Percentiles rank a stretch among this genome's conserved stretches.
These are phyloP conservation scores for Sorex fumeus DNA, from an alignment of 2,113 vertebrate species.

Conservation along the genomic window DNA sequence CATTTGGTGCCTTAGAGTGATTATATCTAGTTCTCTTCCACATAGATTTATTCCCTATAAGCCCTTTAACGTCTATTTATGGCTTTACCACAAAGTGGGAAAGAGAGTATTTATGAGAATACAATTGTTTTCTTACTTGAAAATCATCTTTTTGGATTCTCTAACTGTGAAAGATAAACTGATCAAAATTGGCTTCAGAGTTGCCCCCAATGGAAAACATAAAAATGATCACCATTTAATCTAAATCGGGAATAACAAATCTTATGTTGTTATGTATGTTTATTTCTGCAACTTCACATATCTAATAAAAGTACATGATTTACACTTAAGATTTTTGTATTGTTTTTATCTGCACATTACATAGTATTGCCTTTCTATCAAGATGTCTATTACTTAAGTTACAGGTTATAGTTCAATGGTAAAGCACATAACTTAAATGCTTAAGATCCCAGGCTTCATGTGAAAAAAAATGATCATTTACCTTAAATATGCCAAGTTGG, in stretches of 20 bases:
- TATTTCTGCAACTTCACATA: background rate
- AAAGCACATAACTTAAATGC: too few species aligned
- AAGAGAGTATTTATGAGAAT: background rate
- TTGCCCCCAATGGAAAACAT: background rate
- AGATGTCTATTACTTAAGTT: background rate
- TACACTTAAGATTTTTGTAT: constrained; percentile 10
- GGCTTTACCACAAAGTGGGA: background rate
- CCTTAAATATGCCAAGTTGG: background rate
- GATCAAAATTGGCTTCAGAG: background rate
- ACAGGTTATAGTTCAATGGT: too few species aligned
- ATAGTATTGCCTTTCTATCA: constrained; percentile 37
- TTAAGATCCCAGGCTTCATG: too few species aligned
- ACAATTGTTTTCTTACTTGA: background rate
- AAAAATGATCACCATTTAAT: too few species aligned
- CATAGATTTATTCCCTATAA: background rate
- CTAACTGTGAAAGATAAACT: background rate
- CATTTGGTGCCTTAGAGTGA: background rate
- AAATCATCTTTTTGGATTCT: constrained; percentile 13
- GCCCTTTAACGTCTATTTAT: background rate
- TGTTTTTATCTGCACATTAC: background rate
- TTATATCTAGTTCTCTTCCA: background rate
- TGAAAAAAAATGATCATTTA: constrained; percentile 10
- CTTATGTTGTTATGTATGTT: background rate
- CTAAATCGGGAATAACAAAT: too few species aligned
- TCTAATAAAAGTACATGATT: background rate